These are phyloP conservation scores for Rhynchomys soricoides DNA, from an alignment of 2,113 vertebrate genomes.

Conservation along the genomic window DNA sequence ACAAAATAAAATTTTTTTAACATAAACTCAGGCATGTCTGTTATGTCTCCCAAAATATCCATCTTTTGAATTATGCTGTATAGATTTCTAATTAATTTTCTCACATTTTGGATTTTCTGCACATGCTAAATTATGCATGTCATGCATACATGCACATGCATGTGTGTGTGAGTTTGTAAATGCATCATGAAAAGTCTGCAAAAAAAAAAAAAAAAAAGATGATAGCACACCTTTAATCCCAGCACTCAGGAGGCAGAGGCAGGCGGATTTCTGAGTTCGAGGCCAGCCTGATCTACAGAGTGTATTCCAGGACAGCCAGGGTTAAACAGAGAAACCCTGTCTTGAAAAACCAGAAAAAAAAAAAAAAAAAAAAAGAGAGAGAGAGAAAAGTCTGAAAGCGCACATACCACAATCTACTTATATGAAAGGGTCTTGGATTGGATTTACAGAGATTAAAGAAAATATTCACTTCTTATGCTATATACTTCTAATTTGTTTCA, in stretches of 20 bases:
- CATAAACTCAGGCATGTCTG: not conserved
- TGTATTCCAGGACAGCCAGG: no score
- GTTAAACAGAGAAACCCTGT: no score
- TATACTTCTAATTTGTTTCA: constrained; percentile 27
- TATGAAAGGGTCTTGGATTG: not conserved
- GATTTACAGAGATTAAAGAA: not conserved
- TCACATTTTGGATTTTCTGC: not conserved
- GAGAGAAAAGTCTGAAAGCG: constrained; percentile 8
- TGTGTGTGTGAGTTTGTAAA: not conserved
- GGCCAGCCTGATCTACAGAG: no score
- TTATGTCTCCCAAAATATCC: not conserved
- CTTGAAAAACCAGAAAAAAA: no score
- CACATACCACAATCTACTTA: not conserved
- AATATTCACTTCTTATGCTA: not conserved
- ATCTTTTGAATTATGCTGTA: not conserved
- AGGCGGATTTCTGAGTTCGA: no score
- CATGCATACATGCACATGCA: not conserved
- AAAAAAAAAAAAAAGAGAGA: no score
- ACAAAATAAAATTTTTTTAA: constrained; percentile 39
- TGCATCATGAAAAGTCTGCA: not conserved
- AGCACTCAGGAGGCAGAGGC: no score
- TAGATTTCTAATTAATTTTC: not conserved
- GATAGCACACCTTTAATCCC: no score
- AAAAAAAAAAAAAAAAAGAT: no score
- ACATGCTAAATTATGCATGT: not conserved